Evolutionary conservation across 2,113 vertebrate species (phyloP), one percentile per base, ranked within the genome.

Genomic region (Hepsetus odoe): DNA sequence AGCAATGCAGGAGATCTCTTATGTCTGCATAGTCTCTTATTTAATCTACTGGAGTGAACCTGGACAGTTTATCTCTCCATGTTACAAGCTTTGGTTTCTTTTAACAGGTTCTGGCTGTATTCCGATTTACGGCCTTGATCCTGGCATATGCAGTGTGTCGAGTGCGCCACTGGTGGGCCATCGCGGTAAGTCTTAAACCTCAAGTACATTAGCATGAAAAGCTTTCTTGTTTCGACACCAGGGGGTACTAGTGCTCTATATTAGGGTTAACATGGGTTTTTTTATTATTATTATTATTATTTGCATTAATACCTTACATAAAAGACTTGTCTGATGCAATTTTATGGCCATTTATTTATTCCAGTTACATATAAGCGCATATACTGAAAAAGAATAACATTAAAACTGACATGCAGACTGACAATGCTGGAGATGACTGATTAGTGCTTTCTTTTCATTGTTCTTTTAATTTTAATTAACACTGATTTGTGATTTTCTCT

Each of bases 121-220:
- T 98, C 90, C 93, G 97, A 85, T 99, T 98, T 83, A 94, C 94
- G 70, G 86, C 92, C 32, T 94, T 99, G 87, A 96, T 98, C 87
- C 88, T 98, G 88, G 96, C 95, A 1, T 99, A 98, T 86, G 98
- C 97, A 16, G 92, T 97, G 55, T 99, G 94, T 84, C 95, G 90
- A 87, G 91, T 99, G 32, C 94, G 90, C 62, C 98, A 99, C 78
- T 99, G 98, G 98, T 98, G 97, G 96, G 95, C 94, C 67, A 94
- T 99, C 76, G 96, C 98, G 77, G 97, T 99, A 87, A 91, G 97
- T 96, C 26, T 1, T 24, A 10, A 40, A 51, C 10, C 26, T 22
- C 33, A 20, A 5, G 22, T 67, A 26, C 26, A 18, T 26, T 35
- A 38, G 0, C 20, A 65, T 18, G 61, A 32, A 55, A n/a, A 1